These are phyloP conservation scores for Eubasilissa regina DNA, from an alignment of 1,140 invertebrate genomes.

Conservation along the genomic window DNA sequence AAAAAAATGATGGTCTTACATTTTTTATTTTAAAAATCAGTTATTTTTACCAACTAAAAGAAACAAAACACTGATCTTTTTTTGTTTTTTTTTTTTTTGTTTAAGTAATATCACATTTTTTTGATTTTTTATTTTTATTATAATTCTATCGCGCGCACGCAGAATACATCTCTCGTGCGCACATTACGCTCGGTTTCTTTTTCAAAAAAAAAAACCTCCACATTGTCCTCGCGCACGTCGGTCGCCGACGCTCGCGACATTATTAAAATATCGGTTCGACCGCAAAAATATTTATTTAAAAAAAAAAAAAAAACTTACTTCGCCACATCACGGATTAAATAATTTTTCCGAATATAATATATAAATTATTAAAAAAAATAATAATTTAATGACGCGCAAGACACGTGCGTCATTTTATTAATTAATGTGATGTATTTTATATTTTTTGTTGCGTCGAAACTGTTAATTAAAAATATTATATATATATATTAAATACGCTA, in stretches of 20 bases:
- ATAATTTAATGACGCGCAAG: background rate
- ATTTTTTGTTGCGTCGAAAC: background rate
- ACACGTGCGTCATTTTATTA: background rate
- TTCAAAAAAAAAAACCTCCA: background rate
- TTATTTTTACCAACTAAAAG: too few species aligned
- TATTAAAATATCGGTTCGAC: background rate
- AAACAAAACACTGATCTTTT: too few species aligned
- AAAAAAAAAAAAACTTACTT: background rate
- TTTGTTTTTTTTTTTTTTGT: too few species aligned
- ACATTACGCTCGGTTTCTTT: background rate
- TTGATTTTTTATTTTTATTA: too few species aligned
- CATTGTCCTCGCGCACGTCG: background rate
- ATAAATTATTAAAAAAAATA: constrained; percentile 9
- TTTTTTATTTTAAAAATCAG: too few species aligned
- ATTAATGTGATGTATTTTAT: background rate
- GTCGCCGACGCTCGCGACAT: background rate
- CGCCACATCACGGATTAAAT: too few species aligned
- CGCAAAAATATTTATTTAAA: background rate
- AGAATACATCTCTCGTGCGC: background rate
- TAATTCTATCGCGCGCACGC: too few species aligned
- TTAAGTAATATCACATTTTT: too few species aligned
- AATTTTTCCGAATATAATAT: background rate
- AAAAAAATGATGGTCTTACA: too few species aligned
- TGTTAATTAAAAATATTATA: background rate
- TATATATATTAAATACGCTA: background rate